Conservation (phyloP, 2,888 invertebrate genomes). For the Ennomos quercinarius region DNA sequence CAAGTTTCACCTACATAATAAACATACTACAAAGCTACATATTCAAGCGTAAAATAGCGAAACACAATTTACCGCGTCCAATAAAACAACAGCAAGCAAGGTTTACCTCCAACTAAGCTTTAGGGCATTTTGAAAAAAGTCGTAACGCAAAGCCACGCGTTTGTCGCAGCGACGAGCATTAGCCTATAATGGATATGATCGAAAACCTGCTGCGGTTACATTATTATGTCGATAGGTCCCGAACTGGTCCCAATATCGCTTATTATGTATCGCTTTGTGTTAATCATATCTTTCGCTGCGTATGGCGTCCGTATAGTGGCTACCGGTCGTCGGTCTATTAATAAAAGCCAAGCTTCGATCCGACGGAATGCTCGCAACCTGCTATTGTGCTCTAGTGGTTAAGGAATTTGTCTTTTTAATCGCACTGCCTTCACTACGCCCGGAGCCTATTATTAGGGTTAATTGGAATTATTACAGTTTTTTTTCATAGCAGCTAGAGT, state of each 20-base stretch:
- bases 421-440: slow-evolving; percentile 71
- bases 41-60: slow-evolving; percentile 18
- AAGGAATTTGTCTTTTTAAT: slow-evolving; percentile 85
- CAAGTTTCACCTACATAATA: slow-evolving; percentile 6
- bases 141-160: slow-evolving; percentile 55
- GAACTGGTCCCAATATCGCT: slow-evolving; percentile 81
- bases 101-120: slow-evolving; percentile 21
- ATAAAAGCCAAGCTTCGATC: slow-evolving; percentile 72
- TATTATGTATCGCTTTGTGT: slow-evolving; percentile 83
- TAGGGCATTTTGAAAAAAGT: slow-evolving; percentile 38
- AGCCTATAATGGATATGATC: slow-evolving; percentile 71
- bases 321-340: slow-evolving; percentile 81
- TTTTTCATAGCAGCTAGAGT: slow-evolving; percentile 75
- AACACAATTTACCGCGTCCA: slow-evolving; percentile 29
- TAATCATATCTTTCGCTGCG: slow-evolving; percentile 83
- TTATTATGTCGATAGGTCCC: slow-evolving; percentile 70
- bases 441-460: slow-evolving; percentile 82
- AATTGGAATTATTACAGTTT: slow-evolving; percentile 83
- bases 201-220: slow-evolving; percentile 72
- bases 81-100: slow-evolving; percentile 7
- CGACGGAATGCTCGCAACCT: slow-evolving; percentile 75
- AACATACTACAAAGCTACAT: slow-evolving; percentile 9
- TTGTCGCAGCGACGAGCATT: slow-evolving; percentile 57
- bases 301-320: slow-evolving; percentile 61
- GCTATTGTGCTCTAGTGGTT: slow-evolving; percentile 81